These are phyloP conservation scores for Ascidia mentula DNA, from an alignment of 23 tunicate genomes.

Conservation along the genomic window DNA sequence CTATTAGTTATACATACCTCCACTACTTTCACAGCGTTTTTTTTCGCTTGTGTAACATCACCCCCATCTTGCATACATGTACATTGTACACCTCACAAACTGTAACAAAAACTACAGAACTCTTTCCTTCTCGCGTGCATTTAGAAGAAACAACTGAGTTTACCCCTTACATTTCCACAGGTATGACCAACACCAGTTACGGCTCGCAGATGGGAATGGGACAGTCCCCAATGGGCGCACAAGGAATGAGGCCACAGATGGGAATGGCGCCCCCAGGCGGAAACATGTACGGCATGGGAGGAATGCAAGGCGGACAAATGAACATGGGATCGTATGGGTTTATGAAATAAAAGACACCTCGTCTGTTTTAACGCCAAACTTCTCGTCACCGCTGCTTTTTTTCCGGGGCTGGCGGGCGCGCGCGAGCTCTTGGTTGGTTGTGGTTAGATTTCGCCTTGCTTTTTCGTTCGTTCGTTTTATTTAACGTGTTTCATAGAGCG, in stretches of 20 bases:
- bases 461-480: neutral
- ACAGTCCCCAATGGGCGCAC: neutral
- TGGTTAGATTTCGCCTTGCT: neutral
- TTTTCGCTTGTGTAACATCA: too few relatives aligned
- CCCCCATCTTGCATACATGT: too few relatives aligned
- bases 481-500: neutral
- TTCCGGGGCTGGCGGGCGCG: neutral
- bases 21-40: too few relatives aligned
- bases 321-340: neutral
- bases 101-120: too few relatives aligned
- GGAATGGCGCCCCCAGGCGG: slow-evolving; percentile 3
- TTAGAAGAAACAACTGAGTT: too few relatives aligned
- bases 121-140: too few relatives aligned
- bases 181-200: neutral
- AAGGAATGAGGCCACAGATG: slow-evolving; percentile 4
- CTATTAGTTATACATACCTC: too few relatives aligned
- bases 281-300: slow-evolving; percentile 7
- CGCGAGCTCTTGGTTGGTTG: neutral
- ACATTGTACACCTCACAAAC: too few relatives aligned
- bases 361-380: neutral
- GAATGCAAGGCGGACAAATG: neutral
- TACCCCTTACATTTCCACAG: neutral
- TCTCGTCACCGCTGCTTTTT: neutral
- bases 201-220: slow-evolving; percentile 1
- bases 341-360: neutral